Evolutionary conservation across 2,888 invertebrate species (phyloP).

Genomic region (Gasteruption jaculator): DNA sequence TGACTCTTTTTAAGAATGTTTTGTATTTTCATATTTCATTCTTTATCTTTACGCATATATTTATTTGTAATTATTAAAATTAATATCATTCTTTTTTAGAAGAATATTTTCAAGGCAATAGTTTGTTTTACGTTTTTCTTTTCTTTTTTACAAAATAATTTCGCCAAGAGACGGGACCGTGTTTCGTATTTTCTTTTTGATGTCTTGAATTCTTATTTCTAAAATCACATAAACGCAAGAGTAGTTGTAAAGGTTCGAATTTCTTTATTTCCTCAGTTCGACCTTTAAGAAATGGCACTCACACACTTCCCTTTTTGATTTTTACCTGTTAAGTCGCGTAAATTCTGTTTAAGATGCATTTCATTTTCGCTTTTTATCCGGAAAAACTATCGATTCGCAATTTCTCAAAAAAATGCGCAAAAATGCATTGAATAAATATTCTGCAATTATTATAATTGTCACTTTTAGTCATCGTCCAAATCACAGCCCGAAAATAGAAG

Average conservation of each 20-base stretch:
- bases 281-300: neutral
- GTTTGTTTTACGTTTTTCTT: conserved; percentile 8
- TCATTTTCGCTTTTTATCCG: too few species aligned
- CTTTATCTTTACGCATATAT: too few species aligned
- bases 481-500: conserved; percentile 13
- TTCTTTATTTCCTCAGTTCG: neutral
- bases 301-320: too few species aligned
- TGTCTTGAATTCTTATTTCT: conserved; percentile 41
- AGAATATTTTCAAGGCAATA: conserved; percentile 11
- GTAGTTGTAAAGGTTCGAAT: conserved; percentile 26
- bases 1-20: too few species aligned
- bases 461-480: too few species aligned
- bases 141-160: conserved; percentile 13
- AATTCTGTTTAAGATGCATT: too few species aligned
- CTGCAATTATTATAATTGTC: too few species aligned
- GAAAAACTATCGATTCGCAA: conserved; percentile 15
- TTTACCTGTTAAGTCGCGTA: too few species aligned
- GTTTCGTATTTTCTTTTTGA: too few species aligned
- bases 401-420: conserved; percentile 3
- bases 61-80: too few species aligned
- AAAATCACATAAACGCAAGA: conserved; percentile 49
- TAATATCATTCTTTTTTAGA: conserved; percentile 4
- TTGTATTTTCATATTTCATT: too few species aligned
- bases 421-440: too few species aligned
- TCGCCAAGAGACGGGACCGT: conserved; percentile 28